Evolutionary conservation across 2,113 vertebrate species (phyloP).

Genomic region (Petroica traversi): DNA sequence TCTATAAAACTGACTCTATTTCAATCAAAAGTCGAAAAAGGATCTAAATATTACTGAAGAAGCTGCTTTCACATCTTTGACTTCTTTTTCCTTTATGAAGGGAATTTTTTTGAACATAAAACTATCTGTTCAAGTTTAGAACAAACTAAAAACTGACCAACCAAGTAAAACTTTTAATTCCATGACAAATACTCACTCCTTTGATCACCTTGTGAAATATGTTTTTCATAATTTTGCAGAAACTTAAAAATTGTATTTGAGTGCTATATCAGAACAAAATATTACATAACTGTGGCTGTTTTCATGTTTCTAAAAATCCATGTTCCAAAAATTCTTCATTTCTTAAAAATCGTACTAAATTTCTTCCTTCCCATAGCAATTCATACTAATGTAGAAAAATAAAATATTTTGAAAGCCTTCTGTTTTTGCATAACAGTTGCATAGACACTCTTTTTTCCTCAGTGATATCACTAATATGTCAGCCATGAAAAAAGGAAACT

Average conservation of each 20-base stretch:
- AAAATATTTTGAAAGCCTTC: background rate
- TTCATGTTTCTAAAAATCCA: background rate
- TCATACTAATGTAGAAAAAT: background rate
- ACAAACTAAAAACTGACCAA: background rate
- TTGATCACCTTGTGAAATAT: background rate
- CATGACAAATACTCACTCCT: background rate
- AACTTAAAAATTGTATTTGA: background rate
- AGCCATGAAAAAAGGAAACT: background rate
- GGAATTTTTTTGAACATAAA: background rate
- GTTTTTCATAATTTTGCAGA: background rate
- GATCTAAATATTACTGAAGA: background rate
- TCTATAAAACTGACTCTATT: background rate
- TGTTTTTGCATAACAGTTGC: background rate
- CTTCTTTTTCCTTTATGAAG: background rate
- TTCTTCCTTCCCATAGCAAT: background rate
- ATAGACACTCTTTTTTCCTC: background rate
- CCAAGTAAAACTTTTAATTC: background rate
- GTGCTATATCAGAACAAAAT: background rate
- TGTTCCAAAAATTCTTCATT: background rate
- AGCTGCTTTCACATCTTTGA: accelerated
- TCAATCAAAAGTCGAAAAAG: background rate
- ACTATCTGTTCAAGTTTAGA: too few species aligned
- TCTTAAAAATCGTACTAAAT: background rate
- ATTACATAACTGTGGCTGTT: background rate
- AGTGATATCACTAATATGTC: background rate